Percentiles rank a stretch among this genome's conserved stretches.
Evolutionary conservation across 1,140 invertebrate genomes (phyloP).

Genomic region (Drosophila kikkawai): DNA sequence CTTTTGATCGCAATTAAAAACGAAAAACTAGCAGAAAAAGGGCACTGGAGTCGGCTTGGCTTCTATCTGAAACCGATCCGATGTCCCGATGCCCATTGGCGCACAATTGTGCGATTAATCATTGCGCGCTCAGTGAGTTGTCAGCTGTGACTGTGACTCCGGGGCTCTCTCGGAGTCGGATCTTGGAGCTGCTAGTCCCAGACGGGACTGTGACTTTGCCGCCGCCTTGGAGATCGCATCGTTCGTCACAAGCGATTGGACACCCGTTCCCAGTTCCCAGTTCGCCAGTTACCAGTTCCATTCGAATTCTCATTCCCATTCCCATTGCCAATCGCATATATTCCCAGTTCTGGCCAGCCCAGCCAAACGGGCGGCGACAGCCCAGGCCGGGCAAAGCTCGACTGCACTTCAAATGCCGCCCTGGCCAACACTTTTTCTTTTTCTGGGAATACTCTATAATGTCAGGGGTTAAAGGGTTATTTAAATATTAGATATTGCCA

Average conservation of each 20-base stretch:
- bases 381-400: constrained; percentile 13
- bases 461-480: no score
- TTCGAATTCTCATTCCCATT: constrained; percentile 3
- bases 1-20: constrained; percentile 83
- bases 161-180: constrained; percentile 5
- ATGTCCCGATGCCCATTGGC: constrained; percentile 35
- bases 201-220: constrained; percentile 43
- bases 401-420: constrained; percentile 74
- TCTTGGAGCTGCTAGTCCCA: constrained; percentile 18
- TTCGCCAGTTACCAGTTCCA: constrained; percentile 10
- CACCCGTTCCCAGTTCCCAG: constrained; percentile 57
- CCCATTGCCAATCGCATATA: constrained; percentile 14
- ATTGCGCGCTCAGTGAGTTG: constrained; percentile 82
- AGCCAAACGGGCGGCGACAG: constrained; percentile 58
- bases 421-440: constrained; percentile 68
- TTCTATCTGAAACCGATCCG: constrained; percentile 54
- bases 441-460: constrained; percentile 26
- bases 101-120: constrained; percentile 83
- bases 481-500: not conserved
- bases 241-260: constrained; percentile 83
- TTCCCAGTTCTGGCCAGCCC: constrained; percentile 27
- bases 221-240: constrained; percentile 72
- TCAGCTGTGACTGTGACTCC: constrained; percentile 73
- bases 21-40: constrained; percentile 75
- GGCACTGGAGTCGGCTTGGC: constrained; percentile 48